Evolutionary conservation across 2,113 vertebrate species (phyloP).

Genomic region (Lipotes vexillifer): DNA sequence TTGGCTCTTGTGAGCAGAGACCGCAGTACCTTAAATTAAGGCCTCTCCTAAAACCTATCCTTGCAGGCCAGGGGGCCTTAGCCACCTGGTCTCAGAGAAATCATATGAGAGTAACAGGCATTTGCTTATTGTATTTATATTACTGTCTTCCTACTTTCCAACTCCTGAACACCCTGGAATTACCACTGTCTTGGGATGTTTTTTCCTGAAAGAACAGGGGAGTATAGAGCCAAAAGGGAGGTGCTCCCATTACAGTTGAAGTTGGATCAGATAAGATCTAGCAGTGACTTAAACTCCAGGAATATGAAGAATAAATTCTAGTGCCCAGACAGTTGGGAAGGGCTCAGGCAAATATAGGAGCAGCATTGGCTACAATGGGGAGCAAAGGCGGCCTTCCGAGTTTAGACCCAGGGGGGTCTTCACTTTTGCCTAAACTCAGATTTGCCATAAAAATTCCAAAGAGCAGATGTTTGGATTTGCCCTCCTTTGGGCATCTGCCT

Average conservation of each 20-base stretch:
- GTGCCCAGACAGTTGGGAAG: neutral
- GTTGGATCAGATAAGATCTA: neutral
- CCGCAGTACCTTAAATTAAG: conserved; percentile 63
- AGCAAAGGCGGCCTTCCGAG: neutral
- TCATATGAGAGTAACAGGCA: neutral
- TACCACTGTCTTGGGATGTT: neutral
- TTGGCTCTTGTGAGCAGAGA: conserved; percentile 56
- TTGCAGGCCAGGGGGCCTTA: neutral
- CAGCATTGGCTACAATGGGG: neutral
- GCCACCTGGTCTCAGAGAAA: neutral
- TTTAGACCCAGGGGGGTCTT: neutral
- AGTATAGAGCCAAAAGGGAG: neutral
- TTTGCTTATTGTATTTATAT: neutral
- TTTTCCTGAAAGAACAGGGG: neutral
- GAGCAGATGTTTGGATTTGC: conserved; percentile 17
- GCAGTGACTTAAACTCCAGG: neutral
- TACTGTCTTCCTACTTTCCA: neutral
- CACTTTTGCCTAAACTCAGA: neutral
- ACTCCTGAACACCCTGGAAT: neutral
- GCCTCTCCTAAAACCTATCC: conserved; percentile 38
- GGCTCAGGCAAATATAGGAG: neutral
- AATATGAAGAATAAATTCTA: neutral
- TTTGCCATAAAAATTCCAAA: conserved; percentile 50
- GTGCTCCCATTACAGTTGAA: neutral
- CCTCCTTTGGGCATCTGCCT: neutral